Percentiles rank a stretch among this genome's conserved stretches.
Evolutionary conservation across 2,797 vertebrate genomes (phyloP).

Genomic region (Tenualosa ilisha): DNA sequence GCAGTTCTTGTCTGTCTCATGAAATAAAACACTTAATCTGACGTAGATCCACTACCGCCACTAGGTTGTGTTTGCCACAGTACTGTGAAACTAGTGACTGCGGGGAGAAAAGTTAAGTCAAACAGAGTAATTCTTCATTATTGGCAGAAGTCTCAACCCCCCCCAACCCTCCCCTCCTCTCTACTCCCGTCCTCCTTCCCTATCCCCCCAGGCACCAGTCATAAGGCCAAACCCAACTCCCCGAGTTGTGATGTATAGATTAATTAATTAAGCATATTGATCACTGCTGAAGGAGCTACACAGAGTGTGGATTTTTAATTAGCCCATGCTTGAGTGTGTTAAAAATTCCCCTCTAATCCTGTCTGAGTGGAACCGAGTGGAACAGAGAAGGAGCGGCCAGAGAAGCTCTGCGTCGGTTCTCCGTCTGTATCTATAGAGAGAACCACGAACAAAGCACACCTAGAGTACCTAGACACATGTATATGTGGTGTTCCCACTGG

Average conservation of each 20-base stretch:
- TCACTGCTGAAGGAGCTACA: constrained; percentile 57
- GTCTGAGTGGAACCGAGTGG: constrained; percentile 73
- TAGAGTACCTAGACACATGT: not conserved
- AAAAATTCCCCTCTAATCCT: constrained; percentile 59
- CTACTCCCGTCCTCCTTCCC: not conserved
- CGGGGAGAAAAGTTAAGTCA: not conserved
- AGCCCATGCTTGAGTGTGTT: constrained; percentile 72
- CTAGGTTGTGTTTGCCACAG: not conserved
- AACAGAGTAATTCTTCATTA: not conserved
- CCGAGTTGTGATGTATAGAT: constrained; percentile 68
- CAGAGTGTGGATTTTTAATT: constrained; percentile 76
- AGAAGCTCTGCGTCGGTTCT: constrained; percentile 44
- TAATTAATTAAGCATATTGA: constrained; percentile 76
- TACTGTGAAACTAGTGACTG: not conserved
- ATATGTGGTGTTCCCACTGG: not conserved
- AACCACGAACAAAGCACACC: not conserved
- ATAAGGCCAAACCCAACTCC: constrained; percentile 32
- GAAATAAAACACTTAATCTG: too few species aligned
- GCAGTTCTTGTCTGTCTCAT: not conserved
- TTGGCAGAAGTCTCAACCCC: not conserved
- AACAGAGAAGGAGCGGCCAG: constrained; percentile 59
- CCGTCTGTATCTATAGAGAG: not conserved
- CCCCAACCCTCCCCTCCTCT: not conserved
- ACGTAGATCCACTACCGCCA: too few species aligned
- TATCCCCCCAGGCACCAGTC: not conserved